Base-by-base conservation (phyloP, 2,797 vertebrate genomes). In the Sorex maritimensis region DNA sequence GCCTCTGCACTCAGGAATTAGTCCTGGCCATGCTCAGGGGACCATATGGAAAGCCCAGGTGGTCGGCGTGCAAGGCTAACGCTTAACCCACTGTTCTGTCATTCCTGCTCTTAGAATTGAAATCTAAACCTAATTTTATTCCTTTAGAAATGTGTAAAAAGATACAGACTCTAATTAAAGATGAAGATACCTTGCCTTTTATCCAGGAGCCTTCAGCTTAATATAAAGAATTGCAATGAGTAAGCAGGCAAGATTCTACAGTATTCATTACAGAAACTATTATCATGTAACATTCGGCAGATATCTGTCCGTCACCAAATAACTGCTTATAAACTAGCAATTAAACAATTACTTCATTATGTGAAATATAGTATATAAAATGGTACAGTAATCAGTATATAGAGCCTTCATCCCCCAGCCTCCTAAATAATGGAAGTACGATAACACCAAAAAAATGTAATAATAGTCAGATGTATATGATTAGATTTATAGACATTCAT, bases 111-210 rank as follows among this genome's bases (percentile, higher is more conserved):
- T 9, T 61, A 49, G 28, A 28, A 72, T 55, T 83, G 58, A 61
- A 61, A 61, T 21, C 79, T 88, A 89, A 67, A 77, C 83, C 58
- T 24, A 71, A 65, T 28, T 65, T 1, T 69, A 38, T 93, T 88
- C 6, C 75, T 87, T 55, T 78, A 6, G 74, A 21, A 52, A 5
- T 58, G 7, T 52, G 61, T 58, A 44, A 23, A 58, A 46, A 69
- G n/a, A n/a, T 9, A 82, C 41, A 28, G 84, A 58, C 30, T 83
- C 11, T n/a, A 15, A 46, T 91, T 80, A 65, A 75, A 83, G 63
- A 14, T 73, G 38, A 89, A 17, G n/a, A 8, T 30, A 2, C 30
- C 38, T 1, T 63, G 58, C 7, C 41, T 72, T 15, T 17, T 28
- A n/a, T 92, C 82, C 68, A 73, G 38, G 85, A 52, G 55, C 17